Conservation (phyloP, 1,140 invertebrate genomes). For the Centruroides vittatus region DNA sequence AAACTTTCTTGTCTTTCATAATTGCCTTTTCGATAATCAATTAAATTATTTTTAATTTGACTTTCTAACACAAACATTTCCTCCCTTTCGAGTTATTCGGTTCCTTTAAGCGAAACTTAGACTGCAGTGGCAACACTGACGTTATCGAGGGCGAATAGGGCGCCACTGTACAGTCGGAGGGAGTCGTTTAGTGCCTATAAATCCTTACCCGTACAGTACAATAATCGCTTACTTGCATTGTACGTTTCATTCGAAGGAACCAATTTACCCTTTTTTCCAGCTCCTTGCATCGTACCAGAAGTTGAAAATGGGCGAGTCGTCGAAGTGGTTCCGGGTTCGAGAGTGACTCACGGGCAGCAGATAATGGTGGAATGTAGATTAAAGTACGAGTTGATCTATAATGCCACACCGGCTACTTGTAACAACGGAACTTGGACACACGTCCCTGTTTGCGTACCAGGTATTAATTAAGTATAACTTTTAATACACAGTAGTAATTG, state of each 20-base stretch:
- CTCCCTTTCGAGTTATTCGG: background rate
- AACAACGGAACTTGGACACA: constrained; percentile 93
- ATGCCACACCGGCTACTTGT: constrained; percentile 58
- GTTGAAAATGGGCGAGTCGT: constrained; percentile 63
- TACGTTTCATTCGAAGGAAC: too few relatives aligned
- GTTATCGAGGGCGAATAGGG: too few relatives aligned
- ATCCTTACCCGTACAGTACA: too few relatives aligned
- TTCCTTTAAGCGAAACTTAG: too few relatives aligned
- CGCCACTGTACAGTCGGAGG: too few relatives aligned
- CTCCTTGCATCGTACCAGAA: constrained; percentile 78
- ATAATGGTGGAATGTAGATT: constrained; percentile 70
- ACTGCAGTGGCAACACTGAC: too few relatives aligned
- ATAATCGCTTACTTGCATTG: too few relatives aligned
- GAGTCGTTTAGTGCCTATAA: too few relatives aligned
- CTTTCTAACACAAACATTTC: background rate
- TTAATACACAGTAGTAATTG: background rate
- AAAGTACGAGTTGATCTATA: constrained; percentile 70
- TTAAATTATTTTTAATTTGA: too few relatives aligned
- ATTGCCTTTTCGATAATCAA: too few relatives aligned
- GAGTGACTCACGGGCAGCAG: constrained; percentile 70
- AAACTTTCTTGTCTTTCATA: too few relatives aligned
- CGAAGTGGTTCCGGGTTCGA: constrained; percentile 27
- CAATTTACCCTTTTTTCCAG: constrained; percentile 29
- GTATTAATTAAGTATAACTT: constrained; percentile 27
- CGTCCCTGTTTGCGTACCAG: constrained; percentile 76